Evolutionary conservation across 2,113 vertebrate genomes (phyloP).

Genomic region (Equus przewalskii): DNA sequence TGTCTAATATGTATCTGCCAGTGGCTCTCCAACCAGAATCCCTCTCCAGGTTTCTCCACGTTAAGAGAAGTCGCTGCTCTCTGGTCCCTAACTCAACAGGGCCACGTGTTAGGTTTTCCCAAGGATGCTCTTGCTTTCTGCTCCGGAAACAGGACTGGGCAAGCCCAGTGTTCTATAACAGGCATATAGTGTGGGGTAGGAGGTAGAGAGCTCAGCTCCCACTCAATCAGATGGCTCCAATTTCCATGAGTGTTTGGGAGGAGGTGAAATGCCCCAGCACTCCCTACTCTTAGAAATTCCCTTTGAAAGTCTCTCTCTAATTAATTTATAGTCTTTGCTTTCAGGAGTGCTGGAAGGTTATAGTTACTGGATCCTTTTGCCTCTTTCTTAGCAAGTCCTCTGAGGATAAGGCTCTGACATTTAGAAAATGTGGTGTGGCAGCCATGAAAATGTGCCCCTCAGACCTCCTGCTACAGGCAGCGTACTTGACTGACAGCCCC

Average conservation of each 20-base stretch:
- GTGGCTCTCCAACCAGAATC: not conserved
- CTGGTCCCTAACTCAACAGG: not conserved
- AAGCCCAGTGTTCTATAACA: not conserved
- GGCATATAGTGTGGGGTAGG: not conserved
- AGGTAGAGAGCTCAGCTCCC: not conserved
- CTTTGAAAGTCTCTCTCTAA: not conserved
- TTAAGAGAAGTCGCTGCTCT: not conserved
- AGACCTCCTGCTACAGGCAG: not conserved
- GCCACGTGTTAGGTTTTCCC: not conserved
- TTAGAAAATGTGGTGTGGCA: not conserved
- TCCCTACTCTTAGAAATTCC: not conserved
- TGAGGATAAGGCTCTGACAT: not conserved
- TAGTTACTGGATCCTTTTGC: not conserved
- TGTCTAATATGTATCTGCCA: not conserved
- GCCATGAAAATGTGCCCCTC: not conserved
- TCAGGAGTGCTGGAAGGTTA: not conserved
- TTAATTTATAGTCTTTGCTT: constrained; percentile 13
- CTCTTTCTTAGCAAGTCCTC: not conserved
- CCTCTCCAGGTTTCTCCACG: not conserved
- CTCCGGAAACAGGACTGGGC: not conserved
- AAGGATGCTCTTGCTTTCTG: not conserved
- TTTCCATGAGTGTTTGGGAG: not conserved
- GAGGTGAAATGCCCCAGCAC: not conserved
- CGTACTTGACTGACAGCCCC: not conserved
- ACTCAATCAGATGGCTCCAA: not conserved